Conservation (phyloP, 2,888 invertebrate species). For the Hydriomena furcata region DNA sequence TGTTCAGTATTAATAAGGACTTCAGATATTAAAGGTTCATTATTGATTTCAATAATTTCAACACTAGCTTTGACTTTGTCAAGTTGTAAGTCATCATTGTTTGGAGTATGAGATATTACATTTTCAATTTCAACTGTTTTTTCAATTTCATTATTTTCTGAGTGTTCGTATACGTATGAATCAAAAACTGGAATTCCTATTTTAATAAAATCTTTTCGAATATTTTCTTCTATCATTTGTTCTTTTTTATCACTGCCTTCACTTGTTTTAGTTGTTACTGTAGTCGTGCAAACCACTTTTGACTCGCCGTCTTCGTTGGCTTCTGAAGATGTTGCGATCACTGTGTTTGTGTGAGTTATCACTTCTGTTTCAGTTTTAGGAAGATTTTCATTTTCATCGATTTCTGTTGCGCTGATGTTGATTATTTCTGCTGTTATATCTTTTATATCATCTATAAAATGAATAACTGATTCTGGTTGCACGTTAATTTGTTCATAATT, state of each 20-base stretch:
- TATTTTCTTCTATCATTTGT: constrained; percentile 31
- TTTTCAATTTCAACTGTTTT: constrained; percentile 26
- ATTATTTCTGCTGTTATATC: not conserved
- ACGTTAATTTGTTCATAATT: not conserved
- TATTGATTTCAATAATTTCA: constrained; percentile 9
- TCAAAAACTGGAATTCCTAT: constrained; percentile 35
- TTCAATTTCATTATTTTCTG: constrained; percentile 19
- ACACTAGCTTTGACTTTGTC: constrained; percentile 12
- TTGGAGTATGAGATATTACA: constrained; percentile 19
- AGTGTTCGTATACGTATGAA: constrained; percentile 21
- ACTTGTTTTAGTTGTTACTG: constrained; percentile 12
- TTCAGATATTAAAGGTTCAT: constrained; percentile 2
- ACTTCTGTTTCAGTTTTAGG: constrained; percentile 30
- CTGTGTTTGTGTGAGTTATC: constrained; percentile 15
- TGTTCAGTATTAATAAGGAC: not conserved
- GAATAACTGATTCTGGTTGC: not conserved
- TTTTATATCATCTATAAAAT: not conserved
- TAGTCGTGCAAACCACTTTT: constrained; percentile 24
- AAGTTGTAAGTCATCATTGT: constrained; percentile 15
- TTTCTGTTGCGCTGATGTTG: not conserved
- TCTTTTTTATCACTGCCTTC: constrained; percentile 16
- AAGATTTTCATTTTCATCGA: constrained; percentile 11
- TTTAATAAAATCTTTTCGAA: constrained; percentile 30
- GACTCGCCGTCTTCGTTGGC: constrained; percentile 21
- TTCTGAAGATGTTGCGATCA: constrained; percentile 13